phyloP scores from a whole-genome alignment of 2,888 invertebrate genomes.

The Timema cristinae region DNA sequence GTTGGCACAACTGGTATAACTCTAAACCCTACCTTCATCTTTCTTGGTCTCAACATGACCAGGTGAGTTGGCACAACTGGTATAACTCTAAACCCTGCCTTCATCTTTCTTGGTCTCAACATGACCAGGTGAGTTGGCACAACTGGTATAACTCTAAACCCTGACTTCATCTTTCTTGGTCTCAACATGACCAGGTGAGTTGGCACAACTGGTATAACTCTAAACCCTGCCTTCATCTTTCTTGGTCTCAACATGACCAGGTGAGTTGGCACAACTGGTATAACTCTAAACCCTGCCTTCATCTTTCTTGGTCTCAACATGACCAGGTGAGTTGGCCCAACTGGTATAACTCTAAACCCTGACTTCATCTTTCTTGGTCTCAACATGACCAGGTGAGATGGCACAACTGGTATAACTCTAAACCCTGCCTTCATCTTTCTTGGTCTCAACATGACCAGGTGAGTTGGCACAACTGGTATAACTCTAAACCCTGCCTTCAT shows the following conservation, averaged over 20 bases:
- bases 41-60: constrained; percentile 60
- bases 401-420: background rate
- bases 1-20: constrained; percentile 22
- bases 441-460: constrained; percentile 59
- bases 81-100: constrained; percentile 57
- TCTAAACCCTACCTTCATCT: constrained; percentile 66
- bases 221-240: constrained; percentile 66
- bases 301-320: constrained; percentile 64
- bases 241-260: constrained; percentile 60
- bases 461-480: constrained; percentile 30
- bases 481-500: constrained; percentile 67
- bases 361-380: constrained; percentile 64
- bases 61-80: constrained; percentile 43
- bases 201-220: background rate
- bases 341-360: constrained; percentile 49
- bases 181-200: constrained; percentile 56
- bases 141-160: constrained; percentile 45
- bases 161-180: constrained; percentile 64
- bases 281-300: constrained; percentile 61
- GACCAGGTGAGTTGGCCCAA: constrained; percentile 45
- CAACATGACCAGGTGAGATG: constrained; percentile 53
- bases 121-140: constrained; percentile 47
- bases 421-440: constrained; percentile 66
- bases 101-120: constrained; percentile 65
- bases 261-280: constrained; percentile 39